Evolutionary conservation across 92 coral and sea anemone species (phyloP).

Genomic region (Blastomussa wellsi): DNA sequence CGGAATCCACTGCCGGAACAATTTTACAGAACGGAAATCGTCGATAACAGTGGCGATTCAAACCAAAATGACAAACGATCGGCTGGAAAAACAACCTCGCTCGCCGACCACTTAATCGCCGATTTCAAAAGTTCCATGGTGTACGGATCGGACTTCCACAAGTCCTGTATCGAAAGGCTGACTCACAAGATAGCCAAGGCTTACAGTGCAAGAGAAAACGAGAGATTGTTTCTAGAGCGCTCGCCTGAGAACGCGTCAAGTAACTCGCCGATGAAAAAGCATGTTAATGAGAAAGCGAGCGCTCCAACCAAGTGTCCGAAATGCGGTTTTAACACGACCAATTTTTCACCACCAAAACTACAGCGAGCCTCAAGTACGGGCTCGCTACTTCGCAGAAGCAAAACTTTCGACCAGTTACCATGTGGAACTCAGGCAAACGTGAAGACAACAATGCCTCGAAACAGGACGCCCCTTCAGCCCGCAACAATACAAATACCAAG

Average conservation of each 20-base stretch:
- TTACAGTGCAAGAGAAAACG: constrained; percentile 64
- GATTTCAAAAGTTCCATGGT: constrained; percentile 92
- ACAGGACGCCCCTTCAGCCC: constrained; percentile 78
- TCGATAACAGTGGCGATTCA: constrained; percentile 69
- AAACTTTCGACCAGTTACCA: constrained; percentile 58
- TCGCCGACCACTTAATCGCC: constrained; percentile 77
- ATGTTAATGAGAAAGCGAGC: constrained; percentile 21
- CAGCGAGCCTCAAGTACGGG: constrained; percentile 91
- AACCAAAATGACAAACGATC: constrained; percentile 50
- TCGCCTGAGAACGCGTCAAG: constrained; percentile 19
- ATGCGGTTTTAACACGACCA: constrained; percentile 68
- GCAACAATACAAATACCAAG: constrained; percentile 72
- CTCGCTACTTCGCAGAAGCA: constrained; percentile 72
- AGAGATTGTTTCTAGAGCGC: constrained; percentile 46
- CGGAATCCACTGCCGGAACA: constrained; percentile 95
- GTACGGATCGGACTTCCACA: constrained; percentile 92
- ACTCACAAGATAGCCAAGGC: constrained; percentile 80
- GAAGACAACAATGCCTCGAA: constrained; percentile 44
- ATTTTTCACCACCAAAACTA: constrained; percentile 61
- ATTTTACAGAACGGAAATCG: constrained; percentile 89
- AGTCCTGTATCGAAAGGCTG: constrained; percentile 86
- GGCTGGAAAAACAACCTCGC: constrained; percentile 47
- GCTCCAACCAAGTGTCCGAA: constrained; percentile 72
- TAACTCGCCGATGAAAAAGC: constrained; percentile 18
- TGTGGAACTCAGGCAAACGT: constrained; percentile 23